Percentiles rank a stretch among this genome's conserved stretches.
These are phyloP conservation scores for Nothobranchius kuhntae DNA, from an alignment of 2,113 vertebrate genomes.

Conservation along the genomic window DNA sequence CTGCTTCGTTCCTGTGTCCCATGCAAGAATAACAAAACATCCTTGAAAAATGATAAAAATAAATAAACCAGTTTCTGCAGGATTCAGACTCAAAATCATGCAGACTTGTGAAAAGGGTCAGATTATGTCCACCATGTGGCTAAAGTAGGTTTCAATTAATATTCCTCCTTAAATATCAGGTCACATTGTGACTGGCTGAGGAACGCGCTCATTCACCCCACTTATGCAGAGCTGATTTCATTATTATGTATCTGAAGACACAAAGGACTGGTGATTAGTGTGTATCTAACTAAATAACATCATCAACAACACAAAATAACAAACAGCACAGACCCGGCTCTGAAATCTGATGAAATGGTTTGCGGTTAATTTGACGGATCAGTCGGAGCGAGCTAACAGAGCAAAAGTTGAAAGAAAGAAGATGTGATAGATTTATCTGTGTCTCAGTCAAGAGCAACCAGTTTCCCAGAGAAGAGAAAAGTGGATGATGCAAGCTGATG, in stretches of 20 bases:
- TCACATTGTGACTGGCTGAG: background rate
- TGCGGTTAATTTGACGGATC: slow-evolving; percentile 61
- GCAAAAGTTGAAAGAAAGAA: slow-evolving; percentile 67
- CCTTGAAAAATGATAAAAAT: too few relatives aligned
- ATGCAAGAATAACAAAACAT: too few relatives aligned
- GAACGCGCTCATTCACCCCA: background rate
- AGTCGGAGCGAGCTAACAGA: slow-evolving; percentile 52
- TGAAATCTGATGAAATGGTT: slow-evolving; percentile 61
- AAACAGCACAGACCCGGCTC: slow-evolving; percentile 37
- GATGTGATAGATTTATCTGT: slow-evolving; percentile 68
- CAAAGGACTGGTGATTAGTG: background rate
- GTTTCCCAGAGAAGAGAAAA: slow-evolving; percentile 71
- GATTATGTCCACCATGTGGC: background rate
- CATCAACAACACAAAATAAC: slow-evolving; percentile 33
- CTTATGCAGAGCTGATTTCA: background rate
- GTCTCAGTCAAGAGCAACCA: slow-evolving; percentile 67
- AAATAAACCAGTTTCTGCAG: too few relatives aligned
- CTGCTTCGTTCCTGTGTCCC: too few relatives aligned
- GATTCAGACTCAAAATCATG: too few relatives aligned
- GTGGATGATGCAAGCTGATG: slow-evolving; percentile 78
- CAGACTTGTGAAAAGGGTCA: background rate
- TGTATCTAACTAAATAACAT: slow-evolving; percentile 1
- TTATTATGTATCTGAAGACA: background rate
- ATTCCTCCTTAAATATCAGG: background rate
- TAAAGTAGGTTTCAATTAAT: background rate